Percentiles rank a stretch among this genome's conserved stretches.
Evolutionary conservation across 2,888 invertebrate species (phyloP).

Genomic region (Candidula unifasciata): DNA sequence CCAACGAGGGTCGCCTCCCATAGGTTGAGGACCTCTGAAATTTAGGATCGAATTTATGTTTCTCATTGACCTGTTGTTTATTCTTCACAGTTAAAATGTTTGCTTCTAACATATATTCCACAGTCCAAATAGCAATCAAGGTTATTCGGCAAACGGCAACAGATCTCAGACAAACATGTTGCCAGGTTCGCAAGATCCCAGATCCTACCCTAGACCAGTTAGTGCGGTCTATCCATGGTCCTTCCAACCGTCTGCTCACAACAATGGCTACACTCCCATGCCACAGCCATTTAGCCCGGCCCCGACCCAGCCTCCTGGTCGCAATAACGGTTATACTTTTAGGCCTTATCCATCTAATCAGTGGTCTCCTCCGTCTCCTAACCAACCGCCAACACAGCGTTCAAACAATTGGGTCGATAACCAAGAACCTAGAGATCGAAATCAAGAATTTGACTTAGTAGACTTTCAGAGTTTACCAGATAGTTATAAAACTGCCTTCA

Average conservation of each 20-base stretch:
- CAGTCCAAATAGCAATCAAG: too few relatives aligned
- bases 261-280: not conserved
- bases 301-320: not conserved
- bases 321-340: not conserved
- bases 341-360: not conserved
- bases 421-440: not conserved
- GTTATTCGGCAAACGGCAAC: too few relatives aligned
- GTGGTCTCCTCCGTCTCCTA: not conserved
- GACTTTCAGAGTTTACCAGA: conserved; percentile 18
- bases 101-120: too few relatives aligned
- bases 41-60: too few relatives aligned
- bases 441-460: not conserved
- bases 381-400: not conserved
- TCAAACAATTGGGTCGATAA: not conserved
- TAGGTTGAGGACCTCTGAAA: too few relatives aligned
- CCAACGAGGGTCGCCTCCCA: too few relatives aligned
- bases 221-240: too few relatives aligned
- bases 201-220: too few relatives aligned
- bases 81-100: too few relatives aligned
- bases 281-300: not conserved
- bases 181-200: too few relatives aligned
- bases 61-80: too few relatives aligned
- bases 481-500: conserved; percentile 25
- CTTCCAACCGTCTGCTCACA: not conserved
- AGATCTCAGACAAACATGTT: too few relatives aligned